Percentiles rank a stretch among this genome's conserved stretches.
phyloP scores from a whole-genome alignment of 2,113 vertebrate genomes.

The Thymallus thymallus region DNA sequence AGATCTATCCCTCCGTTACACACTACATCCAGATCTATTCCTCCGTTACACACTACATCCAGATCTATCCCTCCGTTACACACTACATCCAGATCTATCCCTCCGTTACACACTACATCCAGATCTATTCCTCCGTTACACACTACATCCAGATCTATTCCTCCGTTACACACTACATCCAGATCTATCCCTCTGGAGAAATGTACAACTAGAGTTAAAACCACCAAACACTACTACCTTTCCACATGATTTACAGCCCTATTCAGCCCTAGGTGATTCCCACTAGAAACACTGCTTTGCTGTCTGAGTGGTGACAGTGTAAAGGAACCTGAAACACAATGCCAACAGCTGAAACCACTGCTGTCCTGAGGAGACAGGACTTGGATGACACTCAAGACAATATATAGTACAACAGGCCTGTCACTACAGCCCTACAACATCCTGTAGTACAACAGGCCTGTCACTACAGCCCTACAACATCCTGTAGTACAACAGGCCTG shows the following conservation, averaged over 20 bases:
- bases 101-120: no score
- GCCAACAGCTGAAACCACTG: constrained; percentile 25
- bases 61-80: no score
- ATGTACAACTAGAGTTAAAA: background rate
- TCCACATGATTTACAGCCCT: constrained; percentile 14
- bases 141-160: no score
- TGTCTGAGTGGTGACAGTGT: constrained; percentile 30
- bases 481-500: no score
- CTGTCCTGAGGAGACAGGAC: constrained; percentile 44
- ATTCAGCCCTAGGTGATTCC: constrained; percentile 43
- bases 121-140: no score
- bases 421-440: no score
- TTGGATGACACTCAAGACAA: constrained; percentile 47
- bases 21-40: no score
- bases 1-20: no score
- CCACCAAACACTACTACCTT: constrained; percentile 40
- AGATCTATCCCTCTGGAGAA: constrained; percentile 25
- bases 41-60: no score
- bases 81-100: no score
- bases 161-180: constrained; percentile 22
- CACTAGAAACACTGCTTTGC: constrained; percentile 28
- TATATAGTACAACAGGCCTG: background rate
- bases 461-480: constrained; percentile 16
- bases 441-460: constrained; percentile 10
- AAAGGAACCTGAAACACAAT: constrained; percentile 19